Evolutionary conservation across 1,140 invertebrate genomes (phyloP), one percentile per base, ranked within the genome.

Genomic region (Littorina saxatilis): DNA sequence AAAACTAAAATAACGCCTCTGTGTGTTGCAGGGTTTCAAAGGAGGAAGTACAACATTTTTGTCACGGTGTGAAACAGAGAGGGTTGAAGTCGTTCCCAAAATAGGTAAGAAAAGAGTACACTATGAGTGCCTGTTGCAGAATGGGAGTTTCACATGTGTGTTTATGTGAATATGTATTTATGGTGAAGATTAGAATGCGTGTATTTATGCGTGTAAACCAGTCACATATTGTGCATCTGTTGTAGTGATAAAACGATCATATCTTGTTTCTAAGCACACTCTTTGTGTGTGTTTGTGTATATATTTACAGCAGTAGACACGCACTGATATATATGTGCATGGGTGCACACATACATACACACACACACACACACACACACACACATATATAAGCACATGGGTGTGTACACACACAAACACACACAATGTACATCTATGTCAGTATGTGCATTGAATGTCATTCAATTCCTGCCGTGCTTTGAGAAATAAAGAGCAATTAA

Each of bases 21-120:
- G n/a, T n/a, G n/a, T 68, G 43, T 40, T 52, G 17, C 80, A 88
- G 87, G 88, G 85, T 39, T 89, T 88, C 81, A 55, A 88, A 76
- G 88, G 88, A 23, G 88, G 88, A 1, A 82, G 77, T 40, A 89
- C 88, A 61, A 89, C 86, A 20, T 89, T 89, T 81, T 29, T 89
- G 27, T 70, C 43, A 32, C 4, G 7, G n/a, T 27, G 39, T 0
- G 50, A 50, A 32, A 55, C 81, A 9, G 72, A 83, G 40, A 52
- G 55, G 37, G 27, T 79, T 15, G 81, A 83, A 66, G 82, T 88
- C 68, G 84, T 89, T 17, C 86, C 86, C 5, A 87, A 85, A 86
- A 85, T 83, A 83, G 86, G 86, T 85, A 52, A 47, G 43, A n/a
- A 17, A 47, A 17, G 43, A 47, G 17, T 17, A 61, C 58, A 61